A percentile compares a stretch with the other conserved stretches of the same genome.
Evolutionary conservation across 2,888 invertebrate species (phyloP).

Genomic region (Leptinotarsa juncta): DNA sequence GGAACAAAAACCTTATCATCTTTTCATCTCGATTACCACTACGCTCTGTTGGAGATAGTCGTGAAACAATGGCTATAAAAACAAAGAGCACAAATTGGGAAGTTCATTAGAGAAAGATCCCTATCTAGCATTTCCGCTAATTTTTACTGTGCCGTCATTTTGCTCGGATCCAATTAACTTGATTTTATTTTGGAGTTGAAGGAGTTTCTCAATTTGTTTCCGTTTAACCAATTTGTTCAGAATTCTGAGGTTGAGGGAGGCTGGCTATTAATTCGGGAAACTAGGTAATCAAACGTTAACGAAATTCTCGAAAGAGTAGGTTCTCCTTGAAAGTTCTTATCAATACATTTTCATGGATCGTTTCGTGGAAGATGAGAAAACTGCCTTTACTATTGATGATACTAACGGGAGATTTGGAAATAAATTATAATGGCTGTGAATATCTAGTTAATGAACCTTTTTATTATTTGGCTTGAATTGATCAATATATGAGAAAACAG

Average conservation of each 20-base stretch:
- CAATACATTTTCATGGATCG: neutral
- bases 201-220: constrained; percentile 27
- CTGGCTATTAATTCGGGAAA: neutral
- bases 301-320: neutral
- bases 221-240: constrained; percentile 18
- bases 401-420: too few species aligned
- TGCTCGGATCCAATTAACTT: constrained; percentile 26
- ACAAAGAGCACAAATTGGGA: constrained; percentile 33
- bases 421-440: too few species aligned
- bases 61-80: constrained; percentile 36
- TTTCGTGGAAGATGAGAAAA: neutral
- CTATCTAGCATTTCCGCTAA: constrained; percentile 32
- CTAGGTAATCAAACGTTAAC: neutral
- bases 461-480: too few species aligned
- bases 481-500: too few species aligned
- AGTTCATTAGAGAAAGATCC: constrained; percentile 36
- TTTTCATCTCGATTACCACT: constrained; percentile 13
- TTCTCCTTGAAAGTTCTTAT: neutral
- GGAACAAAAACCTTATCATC: constrained; percentile 18
- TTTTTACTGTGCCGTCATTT: constrained; percentile 28
- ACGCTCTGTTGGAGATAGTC: constrained; percentile 2
- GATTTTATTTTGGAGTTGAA: constrained; percentile 23
- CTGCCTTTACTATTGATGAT: too few species aligned
- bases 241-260: neutral
- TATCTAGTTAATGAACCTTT: too few species aligned